Percentiles rank a stretch among this genome's conserved stretches.
phyloP scores from a whole-genome alignment of 2,113 vertebrate genomes.

The Anhinga rufa region DNA sequence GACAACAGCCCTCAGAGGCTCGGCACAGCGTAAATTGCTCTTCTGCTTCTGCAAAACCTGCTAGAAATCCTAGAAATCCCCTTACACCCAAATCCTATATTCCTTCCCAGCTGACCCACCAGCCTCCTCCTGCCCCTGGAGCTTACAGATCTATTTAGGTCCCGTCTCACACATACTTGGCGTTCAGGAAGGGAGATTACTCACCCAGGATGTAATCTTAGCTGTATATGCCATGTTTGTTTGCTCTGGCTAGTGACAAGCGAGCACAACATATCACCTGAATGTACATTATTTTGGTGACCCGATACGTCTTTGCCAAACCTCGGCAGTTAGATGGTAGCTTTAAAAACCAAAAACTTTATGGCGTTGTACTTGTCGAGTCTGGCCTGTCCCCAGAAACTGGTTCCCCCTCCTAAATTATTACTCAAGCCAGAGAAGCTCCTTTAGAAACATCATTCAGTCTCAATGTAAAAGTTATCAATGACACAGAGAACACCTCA shows the following conservation, averaged over 20 bases:
- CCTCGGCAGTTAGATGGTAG: neutral
- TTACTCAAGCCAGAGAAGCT: neutral
- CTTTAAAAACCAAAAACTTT: neutral
- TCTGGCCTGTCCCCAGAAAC: neutral
- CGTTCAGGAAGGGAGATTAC: neutral
- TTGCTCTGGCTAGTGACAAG: neutral
- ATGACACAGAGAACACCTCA: neutral
- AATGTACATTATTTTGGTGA: fast-evolving
- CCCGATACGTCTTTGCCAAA: neutral
- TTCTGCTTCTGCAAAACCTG: neutral
- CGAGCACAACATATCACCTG: neutral
- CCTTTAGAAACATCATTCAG: neutral
- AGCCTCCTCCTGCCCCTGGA: neutral
- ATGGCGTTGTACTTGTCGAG: neutral
- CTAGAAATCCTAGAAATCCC: neutral
- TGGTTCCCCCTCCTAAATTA: neutral
- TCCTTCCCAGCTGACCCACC: neutral
- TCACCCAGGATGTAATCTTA: neutral
- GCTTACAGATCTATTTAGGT: neutral
- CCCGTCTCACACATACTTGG: neutral
- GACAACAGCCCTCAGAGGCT: neutral
- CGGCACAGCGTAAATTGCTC: neutral
- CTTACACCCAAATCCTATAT: neutral
- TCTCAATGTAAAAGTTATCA: neutral
- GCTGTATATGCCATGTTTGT: neutral